Percentiles rank a stretch among this genome's conserved stretches.
phyloP scores from a whole-genome alignment of 92 coral and sea anemone species.

The Zoanthus gigantus region DNA sequence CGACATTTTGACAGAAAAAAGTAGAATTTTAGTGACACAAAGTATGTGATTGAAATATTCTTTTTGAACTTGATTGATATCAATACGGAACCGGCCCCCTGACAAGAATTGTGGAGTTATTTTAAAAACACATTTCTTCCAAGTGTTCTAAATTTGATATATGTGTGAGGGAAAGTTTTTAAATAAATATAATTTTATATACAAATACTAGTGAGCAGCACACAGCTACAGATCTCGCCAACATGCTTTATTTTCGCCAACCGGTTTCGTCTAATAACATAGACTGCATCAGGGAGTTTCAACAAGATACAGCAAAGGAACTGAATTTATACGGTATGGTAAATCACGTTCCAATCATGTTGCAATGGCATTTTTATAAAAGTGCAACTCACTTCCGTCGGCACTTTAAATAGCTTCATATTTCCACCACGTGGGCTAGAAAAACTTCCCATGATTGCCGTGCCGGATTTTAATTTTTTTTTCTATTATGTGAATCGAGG shows the following conservation, averaged over 20 bases:
- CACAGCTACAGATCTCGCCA: neutral
- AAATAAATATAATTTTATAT: too few species aligned
- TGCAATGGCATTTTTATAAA: too few species aligned
- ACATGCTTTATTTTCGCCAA: neutral
- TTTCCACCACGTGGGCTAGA: neutral
- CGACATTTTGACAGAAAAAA: conserved; percentile 7
- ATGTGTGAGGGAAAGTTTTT: neutral
- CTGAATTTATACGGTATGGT: neutral
- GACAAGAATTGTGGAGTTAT: neutral
- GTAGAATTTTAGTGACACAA: neutral
- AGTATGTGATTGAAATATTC: conserved; percentile 39
- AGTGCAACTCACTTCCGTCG: neutral
- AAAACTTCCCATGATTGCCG: neutral
- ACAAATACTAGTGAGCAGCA: neutral
- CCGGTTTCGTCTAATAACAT: neutral
- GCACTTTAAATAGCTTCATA: neutral
- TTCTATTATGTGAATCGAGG: neutral
- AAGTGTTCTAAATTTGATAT: neutral
- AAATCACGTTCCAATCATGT: too few species aligned
- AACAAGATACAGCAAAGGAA: neutral
- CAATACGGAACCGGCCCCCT: conserved; percentile 40
- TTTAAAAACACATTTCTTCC: neutral
- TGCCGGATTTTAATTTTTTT: neutral
- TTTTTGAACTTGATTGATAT: conserved; percentile 29
- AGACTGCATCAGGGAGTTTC: neutral